These are phyloP conservation scores for Pseudorhiza aurosa DNA, from an alignment of 30 jellyfish, hydroid and myxozoan genomes.

Conservation along the genomic window DNA sequence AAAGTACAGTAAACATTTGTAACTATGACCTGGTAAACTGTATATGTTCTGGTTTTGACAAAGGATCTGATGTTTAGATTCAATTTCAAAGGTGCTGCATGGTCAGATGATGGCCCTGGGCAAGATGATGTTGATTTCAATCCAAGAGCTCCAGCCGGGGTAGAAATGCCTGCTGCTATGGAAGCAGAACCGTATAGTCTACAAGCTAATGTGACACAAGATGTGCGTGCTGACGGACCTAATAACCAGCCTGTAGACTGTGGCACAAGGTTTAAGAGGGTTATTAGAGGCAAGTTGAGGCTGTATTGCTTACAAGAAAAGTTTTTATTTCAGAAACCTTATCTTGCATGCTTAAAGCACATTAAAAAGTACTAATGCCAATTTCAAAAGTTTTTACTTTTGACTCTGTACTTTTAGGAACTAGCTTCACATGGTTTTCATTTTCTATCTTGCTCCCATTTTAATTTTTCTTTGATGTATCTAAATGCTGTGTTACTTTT, in stretches of 20 bases:
- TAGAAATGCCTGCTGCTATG: slow-evolving; percentile 97
- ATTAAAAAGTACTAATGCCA: too few relatives aligned
- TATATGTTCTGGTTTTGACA: too few relatives aligned
- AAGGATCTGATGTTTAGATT: background rate
- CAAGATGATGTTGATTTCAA: slow-evolving; percentile 96
- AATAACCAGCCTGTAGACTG: slow-evolving; percentile 90
- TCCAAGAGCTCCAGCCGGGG: slow-evolving; percentile 93
- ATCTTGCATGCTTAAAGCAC: background rate
- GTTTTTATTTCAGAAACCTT: background rate
- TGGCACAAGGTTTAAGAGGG: slow-evolving; percentile 78
- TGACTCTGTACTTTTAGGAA: too few relatives aligned
- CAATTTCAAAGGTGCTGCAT: slow-evolving; percentile 61
- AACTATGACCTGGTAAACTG: too few relatives aligned
- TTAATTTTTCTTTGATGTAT: too few relatives aligned
- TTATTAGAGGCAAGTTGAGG: slow-evolving; percentile 76
- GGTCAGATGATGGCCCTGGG: slow-evolving; percentile 99
- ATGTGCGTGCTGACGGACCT: slow-evolving; percentile 90
- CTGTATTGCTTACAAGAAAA: background rate
- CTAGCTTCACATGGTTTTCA: too few relatives aligned
- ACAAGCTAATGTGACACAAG: slow-evolving; percentile 91
- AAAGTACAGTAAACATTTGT: too few relatives aligned
- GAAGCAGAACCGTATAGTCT: slow-evolving; percentile 97
- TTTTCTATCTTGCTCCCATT: too few relatives aligned
- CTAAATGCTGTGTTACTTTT: too few relatives aligned
- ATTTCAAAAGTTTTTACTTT: too few relatives aligned